These are phyloP conservation scores for Drosophila fungiperda DNA, from an alignment of 2,888 invertebrate genomes.

Conservation along the genomic window DNA sequence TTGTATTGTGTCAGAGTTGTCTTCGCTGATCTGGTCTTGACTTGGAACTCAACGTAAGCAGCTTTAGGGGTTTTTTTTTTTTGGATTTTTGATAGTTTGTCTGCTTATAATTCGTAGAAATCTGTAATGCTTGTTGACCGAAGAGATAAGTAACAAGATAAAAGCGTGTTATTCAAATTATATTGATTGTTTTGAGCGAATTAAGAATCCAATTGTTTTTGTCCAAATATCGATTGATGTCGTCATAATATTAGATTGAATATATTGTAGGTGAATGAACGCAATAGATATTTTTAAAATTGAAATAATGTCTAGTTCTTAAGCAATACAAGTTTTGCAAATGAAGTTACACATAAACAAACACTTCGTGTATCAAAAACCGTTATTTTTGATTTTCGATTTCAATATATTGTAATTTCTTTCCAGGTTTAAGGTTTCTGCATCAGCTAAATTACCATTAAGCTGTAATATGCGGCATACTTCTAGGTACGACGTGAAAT, in stretches of 20 bases:
- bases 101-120: constrained; percentile 30
- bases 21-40: constrained; percentile 43
- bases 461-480: neutral
- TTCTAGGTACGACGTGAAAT: neutral
- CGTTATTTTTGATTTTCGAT: neutral
- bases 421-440: neutral
- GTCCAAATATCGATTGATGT: constrained; percentile 6
- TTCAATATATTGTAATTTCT: neutral
- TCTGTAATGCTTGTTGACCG: constrained; percentile 4
- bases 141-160: constrained; percentile 13
- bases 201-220: neutral
- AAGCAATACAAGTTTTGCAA: neutral
- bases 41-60: constrained; percentile 26
- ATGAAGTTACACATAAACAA: neutral
- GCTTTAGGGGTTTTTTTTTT: constrained; percentile 23
- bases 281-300: neutral
- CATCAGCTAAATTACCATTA: neutral
- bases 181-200: constrained; percentile 2
- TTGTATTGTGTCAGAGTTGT: constrained; percentile 33
- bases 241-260: neutral
- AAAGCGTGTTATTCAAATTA: neutral
- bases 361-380: neutral
- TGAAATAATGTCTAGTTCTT: neutral
- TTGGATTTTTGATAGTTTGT: constrained; percentile 30
- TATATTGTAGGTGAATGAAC: neutral